phyloP scores from a whole-genome alignment of 2,113 vertebrate species.

The Oryzias woworae region DNA sequence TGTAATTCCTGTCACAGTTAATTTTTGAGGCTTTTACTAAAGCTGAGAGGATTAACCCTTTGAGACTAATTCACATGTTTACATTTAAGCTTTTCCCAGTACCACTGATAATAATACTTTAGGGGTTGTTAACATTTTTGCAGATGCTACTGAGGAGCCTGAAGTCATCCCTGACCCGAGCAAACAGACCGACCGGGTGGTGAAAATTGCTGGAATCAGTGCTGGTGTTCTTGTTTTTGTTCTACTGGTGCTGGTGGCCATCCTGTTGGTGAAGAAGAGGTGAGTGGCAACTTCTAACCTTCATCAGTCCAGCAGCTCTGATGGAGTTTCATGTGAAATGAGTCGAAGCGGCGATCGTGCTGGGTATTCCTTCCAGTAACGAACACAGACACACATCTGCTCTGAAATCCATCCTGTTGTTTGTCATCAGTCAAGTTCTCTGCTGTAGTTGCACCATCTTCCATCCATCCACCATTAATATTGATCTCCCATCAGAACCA shows the following conservation, averaged over 20 bases:
- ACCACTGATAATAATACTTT: not conserved
- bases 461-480: slow-evolving; percentile 67
- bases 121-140: slow-evolving; percentile 43
- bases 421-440: slow-evolving; percentile 54
- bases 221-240: slow-evolving; percentile 94
- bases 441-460: slow-evolving; percentile 57
- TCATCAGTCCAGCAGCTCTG: not conserved
- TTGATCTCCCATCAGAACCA: slow-evolving; percentile 73
- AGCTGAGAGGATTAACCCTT: too few species aligned
- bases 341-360: slow-evolving; percentile 2
- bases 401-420: slow-evolving; percentile 43
- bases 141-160: slow-evolving; percentile 95
- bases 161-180: slow-evolving; percentile 96
- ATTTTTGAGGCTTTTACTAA: too few species aligned
- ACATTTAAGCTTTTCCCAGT: too few species aligned
- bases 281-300: slow-evolving; percentile 68
- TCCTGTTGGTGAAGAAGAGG: slow-evolving; percentile 97
- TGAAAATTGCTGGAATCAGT: slow-evolving; percentile 98
- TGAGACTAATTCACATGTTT: too few species aligned
- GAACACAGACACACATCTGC: slow-evolving; percentile 26
- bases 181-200: slow-evolving; percentile 94
- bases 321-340: not conserved
- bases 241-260: slow-evolving; percentile 91
- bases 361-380: slow-evolving; percentile 17
- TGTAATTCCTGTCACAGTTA: too few species aligned